Evolutionary conservation across 2,797 vertebrate species (phyloP), one percentile per base, ranked within the genome.

Genomic region (Glyptemys insculpta): DNA sequence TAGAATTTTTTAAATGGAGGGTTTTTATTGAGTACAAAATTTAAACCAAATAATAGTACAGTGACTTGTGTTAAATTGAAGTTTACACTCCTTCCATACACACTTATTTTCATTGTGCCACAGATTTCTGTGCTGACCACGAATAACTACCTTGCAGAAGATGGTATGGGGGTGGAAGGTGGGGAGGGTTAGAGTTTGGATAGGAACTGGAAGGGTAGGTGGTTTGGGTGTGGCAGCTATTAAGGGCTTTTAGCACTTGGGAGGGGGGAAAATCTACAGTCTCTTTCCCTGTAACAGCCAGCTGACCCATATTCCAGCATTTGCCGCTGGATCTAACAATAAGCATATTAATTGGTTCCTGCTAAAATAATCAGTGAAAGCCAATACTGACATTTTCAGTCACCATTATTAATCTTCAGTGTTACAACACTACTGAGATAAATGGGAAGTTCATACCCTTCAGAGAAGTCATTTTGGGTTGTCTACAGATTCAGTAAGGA

Each of bases 61-160:
- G 23, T 44, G 41, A 76, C 37, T 44, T 44, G 37, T 47, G 7
- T 76, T 44, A 76, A 41, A 41, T 41, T 74, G 6, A 72, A 82
- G 47, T 44, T 89, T 0, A 1, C 81, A 89, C 79, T 88, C 54
- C 41, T 83, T 59, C 34, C 47, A 54, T 25, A 19, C 25, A 3
- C 12, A 2, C 0, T 0, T 53, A 4, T 90, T 80, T 12, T 23
- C 80, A 4, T 81, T 29, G 41, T 44, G 52, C 74, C 27, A 31
- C 9, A 2, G 14, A 50, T 14, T 76, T 27, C 25, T 76, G 72
- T 76, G 72, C 41, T 25, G 72, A 76, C 37, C 72, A 44, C 4
- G 12, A 41, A 76, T 27, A 44, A 37, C 18, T 0, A 2, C 19
- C 72, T 41, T 78, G 86, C 27, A 12, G 41, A 68, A 72, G 62